Evolutionary conservation across 2,888 invertebrate species (phyloP).

Genomic region (Epistrophe eligans): DNA sequence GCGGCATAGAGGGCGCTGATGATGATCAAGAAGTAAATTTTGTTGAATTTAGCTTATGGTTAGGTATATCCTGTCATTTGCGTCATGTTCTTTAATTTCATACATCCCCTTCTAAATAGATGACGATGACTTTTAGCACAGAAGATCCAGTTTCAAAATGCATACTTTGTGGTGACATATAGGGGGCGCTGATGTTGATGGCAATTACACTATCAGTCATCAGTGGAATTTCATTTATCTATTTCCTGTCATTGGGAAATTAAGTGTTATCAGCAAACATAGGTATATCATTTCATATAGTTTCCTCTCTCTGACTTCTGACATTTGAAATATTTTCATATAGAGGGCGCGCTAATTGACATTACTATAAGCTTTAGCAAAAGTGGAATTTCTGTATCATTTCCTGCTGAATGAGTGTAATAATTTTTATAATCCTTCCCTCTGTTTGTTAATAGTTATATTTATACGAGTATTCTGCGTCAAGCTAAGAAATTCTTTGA

Average conservation of each 20-base stretch:
- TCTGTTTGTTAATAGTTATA: background rate
- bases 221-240: background rate
- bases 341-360: background rate
- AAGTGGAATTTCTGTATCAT: slow-evolving; percentile 14
- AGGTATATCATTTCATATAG: background rate
- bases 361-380: slow-evolving; percentile 28
- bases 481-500: background rate
- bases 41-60: background rate
- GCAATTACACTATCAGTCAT: background rate
- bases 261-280: background rate
- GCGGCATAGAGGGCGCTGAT: slow-evolving; percentile 43
- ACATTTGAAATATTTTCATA: background rate
- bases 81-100: background rate
- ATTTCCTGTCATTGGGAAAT: slow-evolving; percentile 3
- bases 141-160: background rate
- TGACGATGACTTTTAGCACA: background rate
- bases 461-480: background rate
- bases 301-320: background rate
- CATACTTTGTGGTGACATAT: background rate
- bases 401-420: slow-evolving; percentile 24
- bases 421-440: slow-evolving; percentile 22
- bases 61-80: background rate
- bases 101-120: background rate
- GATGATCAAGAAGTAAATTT: slow-evolving; percentile 7
- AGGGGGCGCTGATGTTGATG: background rate